phyloP scores from a whole-genome alignment of 2,888 invertebrate genomes.

The Heliconius hortense region DNA sequence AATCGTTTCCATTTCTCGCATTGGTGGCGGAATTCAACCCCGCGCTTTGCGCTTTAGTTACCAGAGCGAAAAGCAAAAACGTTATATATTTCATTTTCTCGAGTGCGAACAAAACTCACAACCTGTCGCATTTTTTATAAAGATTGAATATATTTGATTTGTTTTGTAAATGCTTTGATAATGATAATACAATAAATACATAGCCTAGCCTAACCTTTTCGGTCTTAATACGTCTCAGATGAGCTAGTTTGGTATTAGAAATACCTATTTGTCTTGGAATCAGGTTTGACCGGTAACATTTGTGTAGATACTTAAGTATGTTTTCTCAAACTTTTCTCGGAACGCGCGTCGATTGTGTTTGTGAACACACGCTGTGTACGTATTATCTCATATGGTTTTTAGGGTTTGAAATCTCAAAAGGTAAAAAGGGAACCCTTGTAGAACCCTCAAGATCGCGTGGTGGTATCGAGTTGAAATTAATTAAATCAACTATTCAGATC shows the following conservation, averaged over 20 bases:
- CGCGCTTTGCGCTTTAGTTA: no score
- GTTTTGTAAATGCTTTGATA: neutral
- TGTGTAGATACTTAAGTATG: slow-evolving; percentile 1
- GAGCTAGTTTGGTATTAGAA: slow-evolving; percentile 17
- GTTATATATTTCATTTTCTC: no score
- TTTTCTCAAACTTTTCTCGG: slow-evolving; percentile 14
- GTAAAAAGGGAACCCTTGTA: neutral
- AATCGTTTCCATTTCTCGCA: no score
- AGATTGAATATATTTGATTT: neutral
- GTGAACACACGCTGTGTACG: neutral
- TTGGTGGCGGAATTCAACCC: no score
- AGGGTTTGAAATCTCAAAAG: neutral
- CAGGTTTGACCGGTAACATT: slow-evolving; percentile 18
- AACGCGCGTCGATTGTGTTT: neutral
- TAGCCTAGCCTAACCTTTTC: slow-evolving; percentile 19
- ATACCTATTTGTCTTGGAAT: slow-evolving; percentile 19
- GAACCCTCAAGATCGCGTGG: no score
- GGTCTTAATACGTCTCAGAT: slow-evolving; percentile 19
- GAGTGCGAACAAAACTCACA: no score
- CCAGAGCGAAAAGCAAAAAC: no score
- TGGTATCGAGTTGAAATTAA: no score
- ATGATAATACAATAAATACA: neutral
- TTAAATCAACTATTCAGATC: no score
- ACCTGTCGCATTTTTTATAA: no score
- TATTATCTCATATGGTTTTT: neutral